phyloP scores from a whole-genome alignment of 2,888 invertebrate species.

The Stenodema calcarata region DNA sequence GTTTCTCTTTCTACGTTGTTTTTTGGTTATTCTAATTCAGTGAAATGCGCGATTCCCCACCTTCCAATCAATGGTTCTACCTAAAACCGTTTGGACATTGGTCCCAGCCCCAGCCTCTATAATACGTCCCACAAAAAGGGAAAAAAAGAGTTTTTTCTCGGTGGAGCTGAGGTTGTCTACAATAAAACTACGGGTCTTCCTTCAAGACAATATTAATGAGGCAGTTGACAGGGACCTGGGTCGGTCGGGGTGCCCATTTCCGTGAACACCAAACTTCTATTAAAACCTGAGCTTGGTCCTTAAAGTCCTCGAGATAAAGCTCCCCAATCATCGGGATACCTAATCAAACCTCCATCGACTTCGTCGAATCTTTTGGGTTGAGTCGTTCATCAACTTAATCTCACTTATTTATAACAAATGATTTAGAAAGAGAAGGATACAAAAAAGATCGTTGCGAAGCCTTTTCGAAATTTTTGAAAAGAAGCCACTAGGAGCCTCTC shows the following conservation, averaged over 20 bases:
- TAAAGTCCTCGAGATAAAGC: background rate
- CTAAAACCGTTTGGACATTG: background rate
- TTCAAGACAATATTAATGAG: conserved; percentile 36
- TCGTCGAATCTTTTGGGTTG: background rate
- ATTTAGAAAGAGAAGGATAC: background rate
- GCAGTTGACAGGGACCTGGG: conserved; percentile 13
- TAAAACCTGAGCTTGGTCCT: conserved; percentile 39
- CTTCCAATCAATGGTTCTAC: background rate
- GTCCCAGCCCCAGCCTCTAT: no score
- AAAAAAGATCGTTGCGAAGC: background rate
- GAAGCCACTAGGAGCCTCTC: no score
- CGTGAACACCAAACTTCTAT: conserved; percentile 43
- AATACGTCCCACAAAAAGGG: no score
- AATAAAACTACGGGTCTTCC: conserved; percentile 18
- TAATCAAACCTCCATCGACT: background rate
- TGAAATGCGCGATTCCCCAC: background rate
- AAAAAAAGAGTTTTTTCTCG: no score
- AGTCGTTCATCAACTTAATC: background rate
- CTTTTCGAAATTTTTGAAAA: background rate
- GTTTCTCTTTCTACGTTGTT: no score
- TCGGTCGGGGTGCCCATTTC: conserved; percentile 27
- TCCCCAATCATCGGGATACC: background rate
- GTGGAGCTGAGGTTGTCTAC: background rate
- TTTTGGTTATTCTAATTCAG: background rate
- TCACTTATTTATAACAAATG: background rate